Percentiles rank a stretch among this genome's conserved stretches.
These are phyloP conservation scores for Syrista parreyssii DNA, from an alignment of 2,888 invertebrate species.

Conservation along the genomic window DNA sequence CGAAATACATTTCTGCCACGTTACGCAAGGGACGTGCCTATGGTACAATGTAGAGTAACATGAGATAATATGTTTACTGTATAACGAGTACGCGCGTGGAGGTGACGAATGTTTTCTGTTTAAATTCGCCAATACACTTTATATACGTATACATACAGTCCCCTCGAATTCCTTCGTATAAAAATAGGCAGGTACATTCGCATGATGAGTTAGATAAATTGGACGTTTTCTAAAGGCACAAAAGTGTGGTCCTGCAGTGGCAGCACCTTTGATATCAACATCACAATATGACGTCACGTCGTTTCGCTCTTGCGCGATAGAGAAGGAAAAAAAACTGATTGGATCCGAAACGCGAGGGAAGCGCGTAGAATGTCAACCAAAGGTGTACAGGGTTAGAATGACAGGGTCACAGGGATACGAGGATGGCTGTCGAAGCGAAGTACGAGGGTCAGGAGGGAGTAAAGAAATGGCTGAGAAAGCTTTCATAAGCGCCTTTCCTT, in stretches of 20 bases:
- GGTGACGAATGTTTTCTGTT: background rate
- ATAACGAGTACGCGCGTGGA: background rate
- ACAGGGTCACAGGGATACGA: background rate
- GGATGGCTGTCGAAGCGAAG: background rate
- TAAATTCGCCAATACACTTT: background rate
- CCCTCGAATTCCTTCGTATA: too few species aligned
- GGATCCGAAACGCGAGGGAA: slow-evolving; percentile 40
- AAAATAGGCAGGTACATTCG: too few species aligned
- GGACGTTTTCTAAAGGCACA: background rate
- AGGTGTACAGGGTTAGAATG: background rate
- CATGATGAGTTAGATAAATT: too few species aligned
- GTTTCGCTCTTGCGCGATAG: background rate
- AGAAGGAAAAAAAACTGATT: slow-evolving; percentile 41
- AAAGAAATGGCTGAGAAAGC: slow-evolving; percentile 9
- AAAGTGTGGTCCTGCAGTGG: slow-evolving; percentile 22
- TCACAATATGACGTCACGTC: slow-evolving; percentile 27
- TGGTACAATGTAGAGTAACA: too few species aligned
- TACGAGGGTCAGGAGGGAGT: background rate
- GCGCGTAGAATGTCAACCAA: slow-evolving; percentile 16
- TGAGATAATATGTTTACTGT: background rate
- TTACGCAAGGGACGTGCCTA: too few species aligned
- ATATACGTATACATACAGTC: too few species aligned
- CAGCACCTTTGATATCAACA: slow-evolving; percentile 28
- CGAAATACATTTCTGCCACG: too few species aligned
- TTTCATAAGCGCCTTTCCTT: slow-evolving; percentile 15